These are phyloP conservation scores for Antrozous pallidus DNA, from an alignment of 2,797 vertebrate species.

Conservation along the genomic window DNA sequence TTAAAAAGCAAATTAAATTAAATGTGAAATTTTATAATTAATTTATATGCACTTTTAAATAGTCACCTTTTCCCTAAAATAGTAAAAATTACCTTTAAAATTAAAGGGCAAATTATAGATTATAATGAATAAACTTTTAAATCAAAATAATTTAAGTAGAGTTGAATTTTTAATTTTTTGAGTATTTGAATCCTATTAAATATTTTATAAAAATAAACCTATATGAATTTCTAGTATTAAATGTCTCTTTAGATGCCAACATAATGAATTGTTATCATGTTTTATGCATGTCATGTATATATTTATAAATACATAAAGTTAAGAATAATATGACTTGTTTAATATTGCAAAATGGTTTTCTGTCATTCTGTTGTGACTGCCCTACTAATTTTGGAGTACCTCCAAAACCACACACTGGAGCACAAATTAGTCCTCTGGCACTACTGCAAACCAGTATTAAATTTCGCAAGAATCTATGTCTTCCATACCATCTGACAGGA, in stretches of 20 bases:
- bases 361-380: neutral
- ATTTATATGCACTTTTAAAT: neutral
- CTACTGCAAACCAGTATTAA: neutral
- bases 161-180: neutral
- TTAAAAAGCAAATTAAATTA: neutral
- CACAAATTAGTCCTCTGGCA: neutral
- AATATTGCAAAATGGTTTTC: neutral
- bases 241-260: neutral
- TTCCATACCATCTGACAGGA: neutral
- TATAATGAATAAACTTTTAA: neutral
- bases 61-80: neutral
- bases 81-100: neutral
- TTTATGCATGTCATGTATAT: neutral
- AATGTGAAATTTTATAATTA: neutral
- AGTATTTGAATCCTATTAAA: neutral
- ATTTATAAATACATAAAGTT: neutral
- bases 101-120: neutral
- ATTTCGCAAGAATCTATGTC: neutral
- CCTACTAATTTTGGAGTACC: neutral
- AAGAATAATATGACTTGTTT: neutral
- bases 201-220: neutral
- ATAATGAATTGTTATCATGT: neutral
- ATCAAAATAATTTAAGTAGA: slow-evolving; percentile 11
- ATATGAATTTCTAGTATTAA: neutral
- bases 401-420: neutral